Evolutionary conservation across 2,113 vertebrate species (phyloP), one percentile per base, ranked within the genome.

Genomic region (Piliocolobus tephrosceles): DNA sequence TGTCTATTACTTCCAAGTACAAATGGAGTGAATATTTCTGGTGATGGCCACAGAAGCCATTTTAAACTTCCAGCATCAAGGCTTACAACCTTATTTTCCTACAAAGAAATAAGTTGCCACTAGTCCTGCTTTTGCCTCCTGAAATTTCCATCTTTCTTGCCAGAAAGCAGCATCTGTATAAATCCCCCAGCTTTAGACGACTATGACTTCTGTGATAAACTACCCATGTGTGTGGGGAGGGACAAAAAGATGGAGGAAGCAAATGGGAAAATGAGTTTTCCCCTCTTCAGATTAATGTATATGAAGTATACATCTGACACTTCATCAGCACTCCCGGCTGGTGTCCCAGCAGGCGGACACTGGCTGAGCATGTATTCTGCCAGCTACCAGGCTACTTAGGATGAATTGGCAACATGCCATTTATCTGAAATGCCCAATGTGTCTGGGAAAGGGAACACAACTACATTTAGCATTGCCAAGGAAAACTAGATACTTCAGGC

Each of bases 251-350:
- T 96, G 96, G 97, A 97, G 72, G 94, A 61, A 97, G 92, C 97
- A 97, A 98, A 96, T 94, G 97, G 96, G 97, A 94, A 97, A 98
- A 97, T 95, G 95, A 96, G 97, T 97, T 97, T 98, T 97, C 84
- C 93, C 73, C 58, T 93, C 88, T 91, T 73, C 96, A 98, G 98
- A 98, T 98, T 88, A 97, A 98, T 98, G 98, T 97, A 97, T 96
- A 96, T 61, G 88, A 95, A 94, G 96, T 92, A 83, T 95, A 95
- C 96, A 96, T 95, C 95, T 97, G 98, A 98, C 98, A 98, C 94
- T 93, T 97, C 97, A 98, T 98, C 98, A 97, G 97, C 96, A 91
- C 92, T 97, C 96, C 76, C 84, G 96, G 96, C 97, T 98, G 98
- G 96, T 91, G 92, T 90, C 97, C 97, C 98, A 97, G 98, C 98